These are phyloP conservation scores for rabbit (Oryctolagus cuniculus) DNA, from an alignment of 2,113 vertebrate genomes.

Conservation along the genomic window mOryCun1.1 NC_091441.1:105002001-105002500, in stretches of 20 bases:
- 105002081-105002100: not conserved
- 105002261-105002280: not conserved
- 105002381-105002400: not conserved
- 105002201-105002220: not conserved
- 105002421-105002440: too few relatives aligned
- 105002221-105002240: accelerated
- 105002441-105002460: not conserved
- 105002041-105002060: not conserved
- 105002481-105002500: not conserved
- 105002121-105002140: accelerated
- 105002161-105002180: not conserved
- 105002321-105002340: not conserved
- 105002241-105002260: accelerated
- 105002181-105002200: not conserved
- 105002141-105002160: not conserved
- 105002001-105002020: accelerated
- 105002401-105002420: accelerated
- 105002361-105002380: not conserved
- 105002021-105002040: not conserved
- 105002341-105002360: too few relatives aligned
- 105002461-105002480: not conserved
- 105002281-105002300: not conserved
- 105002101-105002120: not conserved
- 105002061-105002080: not conserved
- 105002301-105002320: not conserved